These are phyloP conservation scores for Eulithis prunata DNA, from an alignment of 2,888 invertebrate genomes.

Conservation along the genomic window DNA sequence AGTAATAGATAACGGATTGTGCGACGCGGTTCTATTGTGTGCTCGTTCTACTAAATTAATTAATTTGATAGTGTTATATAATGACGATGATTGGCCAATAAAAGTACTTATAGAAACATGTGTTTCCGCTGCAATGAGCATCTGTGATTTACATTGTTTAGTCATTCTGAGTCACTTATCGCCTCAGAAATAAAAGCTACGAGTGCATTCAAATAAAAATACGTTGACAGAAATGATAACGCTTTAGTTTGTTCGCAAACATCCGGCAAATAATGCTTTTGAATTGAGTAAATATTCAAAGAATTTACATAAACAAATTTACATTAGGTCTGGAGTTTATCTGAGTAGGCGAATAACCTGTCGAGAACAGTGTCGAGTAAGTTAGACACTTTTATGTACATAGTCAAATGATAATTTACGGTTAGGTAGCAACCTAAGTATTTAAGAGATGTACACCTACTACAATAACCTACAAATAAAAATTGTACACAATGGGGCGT, in stretches of 20 bases:
- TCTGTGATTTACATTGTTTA: constrained; percentile 43
- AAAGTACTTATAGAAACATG: constrained; percentile 43
- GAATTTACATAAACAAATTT: constrained; percentile 13
- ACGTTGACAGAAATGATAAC: constrained; percentile 1
- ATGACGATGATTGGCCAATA: constrained; percentile 40
- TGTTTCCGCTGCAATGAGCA: constrained; percentile 44
- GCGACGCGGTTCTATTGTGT: constrained; percentile 72
- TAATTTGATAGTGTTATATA: constrained; percentile 64
- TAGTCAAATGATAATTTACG: neutral
- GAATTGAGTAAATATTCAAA: constrained; percentile 8
- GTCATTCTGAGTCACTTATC: constrained; percentile 31
- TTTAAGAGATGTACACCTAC: no score
- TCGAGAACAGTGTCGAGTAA: neutral
- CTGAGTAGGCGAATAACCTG: neutral
- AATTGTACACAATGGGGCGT: no score
- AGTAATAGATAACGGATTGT: constrained; percentile 65
- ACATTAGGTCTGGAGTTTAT: constrained; percentile 5
- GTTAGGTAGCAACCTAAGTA: no score
- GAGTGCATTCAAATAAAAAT: neutral
- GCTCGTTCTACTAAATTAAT: constrained; percentile 63
- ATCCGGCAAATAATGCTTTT: constrained; percentile 19
- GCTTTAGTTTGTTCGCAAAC: constrained; percentile 11
- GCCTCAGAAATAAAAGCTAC: neutral
- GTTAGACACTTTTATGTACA: neutral
- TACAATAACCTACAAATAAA: no score